phyloP scores from a whole-genome alignment of 2,888 invertebrate genomes.

The Silvanus unidentatus region DNA sequence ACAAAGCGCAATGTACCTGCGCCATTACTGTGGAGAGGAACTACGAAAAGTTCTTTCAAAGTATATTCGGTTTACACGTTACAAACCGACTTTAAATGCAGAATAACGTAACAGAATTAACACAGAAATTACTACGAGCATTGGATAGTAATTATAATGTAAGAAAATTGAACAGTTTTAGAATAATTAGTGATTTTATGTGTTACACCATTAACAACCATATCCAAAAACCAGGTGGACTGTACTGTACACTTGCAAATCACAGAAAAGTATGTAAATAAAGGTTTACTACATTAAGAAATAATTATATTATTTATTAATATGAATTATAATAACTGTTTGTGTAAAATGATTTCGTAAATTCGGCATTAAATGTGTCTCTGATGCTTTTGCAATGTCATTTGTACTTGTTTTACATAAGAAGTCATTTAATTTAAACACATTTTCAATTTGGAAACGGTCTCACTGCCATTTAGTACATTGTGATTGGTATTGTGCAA shows the following conservation, averaged over 20 bases:
- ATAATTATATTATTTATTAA: constrained; percentile 18
- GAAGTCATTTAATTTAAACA: constrained; percentile 26
- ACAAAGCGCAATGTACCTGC: constrained; percentile 49
- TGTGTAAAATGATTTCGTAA: not conserved
- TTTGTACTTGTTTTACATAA: constrained; percentile 32
- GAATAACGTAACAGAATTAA: constrained; percentile 83
- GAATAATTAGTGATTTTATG: constrained; percentile 31
- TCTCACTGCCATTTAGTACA: not conserved
- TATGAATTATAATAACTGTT: constrained; percentile 4
- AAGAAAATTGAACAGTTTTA: constrained; percentile 54
- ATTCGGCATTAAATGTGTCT: not conserved
- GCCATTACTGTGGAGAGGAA: constrained; percentile 48
- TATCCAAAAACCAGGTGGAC: constrained; percentile 36
- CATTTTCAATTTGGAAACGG: constrained; percentile 9
- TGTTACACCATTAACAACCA: constrained; percentile 29
- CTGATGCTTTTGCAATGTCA: constrained; percentile 33
- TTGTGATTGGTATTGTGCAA: no score
- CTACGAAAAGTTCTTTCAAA: constrained; percentile 45
- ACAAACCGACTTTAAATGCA: constrained; percentile 63
- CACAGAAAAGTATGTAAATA: constrained; percentile 28
- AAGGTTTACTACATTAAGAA: constrained; percentile 18
- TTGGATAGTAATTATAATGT: constrained; percentile 97
- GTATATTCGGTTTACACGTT: constrained; percentile 46
- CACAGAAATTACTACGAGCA: constrained; percentile 93
- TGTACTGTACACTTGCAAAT: constrained; percentile 33